Conservation (phyloP, 2,888 invertebrate species). For the Cheilosia grossa region DNA sequence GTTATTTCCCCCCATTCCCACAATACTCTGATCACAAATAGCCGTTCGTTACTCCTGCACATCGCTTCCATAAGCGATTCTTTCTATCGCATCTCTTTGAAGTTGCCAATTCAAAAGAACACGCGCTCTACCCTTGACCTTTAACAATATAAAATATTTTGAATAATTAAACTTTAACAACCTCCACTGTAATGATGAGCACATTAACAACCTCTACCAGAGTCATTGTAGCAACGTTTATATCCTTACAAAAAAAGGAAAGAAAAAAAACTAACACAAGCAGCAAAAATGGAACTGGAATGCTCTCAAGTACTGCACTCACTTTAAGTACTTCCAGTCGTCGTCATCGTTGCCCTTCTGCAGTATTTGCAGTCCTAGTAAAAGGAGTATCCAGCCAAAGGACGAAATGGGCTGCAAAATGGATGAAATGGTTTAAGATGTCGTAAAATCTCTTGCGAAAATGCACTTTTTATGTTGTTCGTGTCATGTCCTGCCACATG, state of each 20-base stretch:
- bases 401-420: constrained; percentile 57
- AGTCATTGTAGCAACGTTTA: constrained; percentile 29
- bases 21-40: too few relatives aligned
- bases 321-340: constrained; percentile 39
- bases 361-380: constrained; percentile 2
- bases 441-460: constrained; percentile 63
- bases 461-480: constrained; percentile 70
- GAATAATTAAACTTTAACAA: constrained; percentile 53
- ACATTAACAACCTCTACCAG: constrained; percentile 41
- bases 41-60: background rate
- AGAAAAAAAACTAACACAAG: background rate
- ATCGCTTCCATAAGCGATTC: background rate
- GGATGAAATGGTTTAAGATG: constrained; percentile 66
- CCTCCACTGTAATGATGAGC: constrained; percentile 27
- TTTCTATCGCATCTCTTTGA: background rate
- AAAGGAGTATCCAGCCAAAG: constrained; percentile 14
- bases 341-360: constrained; percentile 1
- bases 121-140: constrained; percentile 48
- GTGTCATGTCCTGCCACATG: constrained; percentile 61
- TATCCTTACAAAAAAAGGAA: constrained; percentile 10
- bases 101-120: background rate
- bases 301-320: constrained; percentile 53
- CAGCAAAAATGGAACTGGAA: constrained; percentile 8
- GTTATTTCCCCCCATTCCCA: too few relatives aligned
- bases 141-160: constrained; percentile 63